Percentiles rank a stretch among this genome's conserved stretches.
These are phyloP conservation scores for Aleiodes testaceus DNA, from an alignment of 2,888 invertebrate genomes.

Conservation along the genomic window DNA sequence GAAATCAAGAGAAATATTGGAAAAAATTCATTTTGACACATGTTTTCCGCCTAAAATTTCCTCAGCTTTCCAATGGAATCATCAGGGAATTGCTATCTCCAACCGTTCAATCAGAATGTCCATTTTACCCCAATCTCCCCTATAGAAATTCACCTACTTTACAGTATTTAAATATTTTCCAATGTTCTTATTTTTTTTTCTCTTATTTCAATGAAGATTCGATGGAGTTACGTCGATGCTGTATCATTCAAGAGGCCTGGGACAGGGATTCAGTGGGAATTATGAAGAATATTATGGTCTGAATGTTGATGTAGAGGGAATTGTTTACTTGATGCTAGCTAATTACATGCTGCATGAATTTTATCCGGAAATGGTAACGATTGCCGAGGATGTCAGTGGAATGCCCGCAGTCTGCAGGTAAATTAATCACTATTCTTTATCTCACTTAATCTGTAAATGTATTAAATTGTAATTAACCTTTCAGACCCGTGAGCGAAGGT, in stretches of 20 bases:
- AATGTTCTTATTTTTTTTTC: conserved; percentile 15
- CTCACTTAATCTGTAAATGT: neutral
- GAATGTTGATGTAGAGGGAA: conserved; percentile 96
- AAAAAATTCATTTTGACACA: too few species aligned
- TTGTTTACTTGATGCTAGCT: conserved; percentile 94
- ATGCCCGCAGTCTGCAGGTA: conserved; percentile 93
- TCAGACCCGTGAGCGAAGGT: conserved; percentile 90
- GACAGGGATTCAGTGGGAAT: conserved; percentile 92
- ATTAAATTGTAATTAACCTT: conserved; percentile 30
- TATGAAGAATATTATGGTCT: conserved; percentile 98
- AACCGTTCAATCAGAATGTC: too few species aligned
- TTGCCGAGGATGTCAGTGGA: conserved; percentile 99
- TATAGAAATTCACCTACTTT: too few species aligned
- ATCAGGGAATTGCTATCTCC: too few species aligned
- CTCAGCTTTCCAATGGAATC: too few species aligned
- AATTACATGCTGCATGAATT: conserved; percentile 90
- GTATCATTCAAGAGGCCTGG: conserved; percentile 97
- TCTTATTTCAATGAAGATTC: conserved; percentile 77
- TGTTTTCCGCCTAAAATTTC: too few species aligned
- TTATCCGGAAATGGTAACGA: conserved; percentile 88
- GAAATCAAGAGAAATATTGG: too few species aligned
- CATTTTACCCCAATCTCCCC: too few species aligned
- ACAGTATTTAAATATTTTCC: neutral
- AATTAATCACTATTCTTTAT: neutral
- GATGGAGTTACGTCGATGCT: conserved; percentile 99